Percentiles rank a stretch among this genome's conserved stretches.
These are phyloP conservation scores for Anthoscopus minutus DNA, from an alignment of 2,113 vertebrate genomes.

Conservation along the genomic window DNA sequence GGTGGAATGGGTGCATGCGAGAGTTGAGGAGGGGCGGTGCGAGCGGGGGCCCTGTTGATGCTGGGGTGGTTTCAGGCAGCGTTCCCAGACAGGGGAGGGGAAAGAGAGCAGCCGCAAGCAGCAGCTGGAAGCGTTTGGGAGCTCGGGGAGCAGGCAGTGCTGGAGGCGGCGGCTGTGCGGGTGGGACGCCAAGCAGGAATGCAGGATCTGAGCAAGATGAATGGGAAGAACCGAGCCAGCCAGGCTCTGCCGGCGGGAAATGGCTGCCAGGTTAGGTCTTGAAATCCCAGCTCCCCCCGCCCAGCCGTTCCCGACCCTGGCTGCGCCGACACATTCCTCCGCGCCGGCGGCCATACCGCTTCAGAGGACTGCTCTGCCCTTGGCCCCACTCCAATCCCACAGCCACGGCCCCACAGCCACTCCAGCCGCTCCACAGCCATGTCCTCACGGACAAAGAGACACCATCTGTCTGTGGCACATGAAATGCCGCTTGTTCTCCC, in stretches of 20 bases:
- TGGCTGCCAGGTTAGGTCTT: background rate
- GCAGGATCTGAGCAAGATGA: background rate
- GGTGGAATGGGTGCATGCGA: background rate
- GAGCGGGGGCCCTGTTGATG: background rate
- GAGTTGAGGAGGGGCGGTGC: background rate
- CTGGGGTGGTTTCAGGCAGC: background rate
- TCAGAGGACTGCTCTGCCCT: background rate
- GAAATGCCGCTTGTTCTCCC: background rate
- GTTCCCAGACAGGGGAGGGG: background rate
- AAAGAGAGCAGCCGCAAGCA: background rate
- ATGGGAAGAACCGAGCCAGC: background rate
- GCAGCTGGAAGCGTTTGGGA: background rate
- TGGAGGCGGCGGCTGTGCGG: background rate
- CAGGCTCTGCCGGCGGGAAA: background rate
- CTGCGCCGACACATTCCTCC: background rate
- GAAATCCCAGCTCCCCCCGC: background rate
- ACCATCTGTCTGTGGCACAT: background rate
- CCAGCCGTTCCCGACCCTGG: background rate
- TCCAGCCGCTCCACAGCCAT: fast-evolving
- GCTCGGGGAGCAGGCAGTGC: background rate
- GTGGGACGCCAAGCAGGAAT: constrained; percentile 10
- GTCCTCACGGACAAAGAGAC: background rate
- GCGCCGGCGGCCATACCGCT: background rate
- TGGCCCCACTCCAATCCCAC: background rate
- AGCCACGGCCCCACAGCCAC: background rate